These are phyloP conservation scores for Thelaira solivaga DNA, from an alignment of 2,888 invertebrate genomes.

Conservation along the genomic window DNA sequence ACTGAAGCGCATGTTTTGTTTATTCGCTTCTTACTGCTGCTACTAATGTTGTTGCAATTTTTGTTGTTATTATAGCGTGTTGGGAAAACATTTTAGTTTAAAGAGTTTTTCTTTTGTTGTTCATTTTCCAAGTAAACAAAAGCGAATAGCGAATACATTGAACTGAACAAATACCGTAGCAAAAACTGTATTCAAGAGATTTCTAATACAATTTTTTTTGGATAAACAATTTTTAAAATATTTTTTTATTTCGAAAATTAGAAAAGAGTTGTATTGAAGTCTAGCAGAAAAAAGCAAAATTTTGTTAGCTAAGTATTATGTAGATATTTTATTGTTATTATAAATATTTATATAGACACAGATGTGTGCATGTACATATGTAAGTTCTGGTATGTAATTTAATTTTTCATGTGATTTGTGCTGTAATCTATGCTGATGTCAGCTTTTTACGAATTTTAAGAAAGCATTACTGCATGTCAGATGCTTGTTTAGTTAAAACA, in stretches of 20 bases:
- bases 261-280: too few relatives aligned
- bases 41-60: background rate
- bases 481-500: background rate
- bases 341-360: too few relatives aligned
- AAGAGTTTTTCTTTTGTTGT: background rate
- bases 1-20: background rate
- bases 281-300: too few relatives aligned
- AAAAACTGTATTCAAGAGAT: slow-evolving; percentile 4
- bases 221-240: too few relatives aligned
- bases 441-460: slow-evolving; percentile 1
- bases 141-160: background rate
- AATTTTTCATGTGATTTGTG: too few relatives aligned
- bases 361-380: too few relatives aligned
- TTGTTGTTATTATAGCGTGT: slow-evolving; percentile 42
- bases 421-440: background rate
- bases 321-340: too few relatives aligned
- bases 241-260: too few relatives aligned
- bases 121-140: slow-evolving; percentile 15
- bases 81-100: slow-evolving; percentile 46
- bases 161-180: slow-evolving; percentile 5
- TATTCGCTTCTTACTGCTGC: slow-evolving; percentile 14
- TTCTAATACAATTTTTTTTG: background rate
- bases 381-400: too few relatives aligned
- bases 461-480: background rate
- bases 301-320: too few relatives aligned